Evolutionary conservation across 1,140 invertebrate species (phyloP).

Genomic region (Phocides pigmalion): DNA sequence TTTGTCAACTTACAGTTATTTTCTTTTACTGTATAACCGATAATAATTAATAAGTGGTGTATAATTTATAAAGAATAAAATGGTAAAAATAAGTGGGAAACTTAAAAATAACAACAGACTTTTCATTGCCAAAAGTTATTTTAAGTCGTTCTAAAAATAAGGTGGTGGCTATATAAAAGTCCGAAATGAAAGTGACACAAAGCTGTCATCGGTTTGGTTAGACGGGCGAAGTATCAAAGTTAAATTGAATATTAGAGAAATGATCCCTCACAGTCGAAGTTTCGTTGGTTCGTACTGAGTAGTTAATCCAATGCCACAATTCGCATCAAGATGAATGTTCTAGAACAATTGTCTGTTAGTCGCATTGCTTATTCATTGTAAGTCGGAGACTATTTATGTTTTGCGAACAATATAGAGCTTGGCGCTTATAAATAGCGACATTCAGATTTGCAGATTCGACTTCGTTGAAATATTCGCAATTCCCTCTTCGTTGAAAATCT

Average conservation of each 20-base stretch:
- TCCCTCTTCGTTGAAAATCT: background rate
- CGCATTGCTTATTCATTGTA: slow-evolving; percentile 68
- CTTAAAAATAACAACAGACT: no score
- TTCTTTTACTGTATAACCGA: no score
- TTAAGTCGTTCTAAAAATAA: slow-evolving; percentile 17
- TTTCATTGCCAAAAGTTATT: slow-evolving; percentile 8
- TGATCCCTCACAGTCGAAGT: slow-evolving; percentile 71
- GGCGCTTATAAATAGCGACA: slow-evolving; percentile 25
- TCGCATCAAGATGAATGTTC: slow-evolving; percentile 71
- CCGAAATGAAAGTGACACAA: slow-evolving; percentile 39
- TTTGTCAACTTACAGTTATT: no score
- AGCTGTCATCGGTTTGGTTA: slow-evolving; percentile 70
- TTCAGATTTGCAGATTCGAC: slow-evolving; percentile 24
- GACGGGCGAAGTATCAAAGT: slow-evolving; percentile 80
- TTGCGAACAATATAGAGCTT: slow-evolving; percentile 28
- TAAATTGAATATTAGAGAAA: slow-evolving; percentile 83
- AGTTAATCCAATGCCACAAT: slow-evolving; percentile 81
- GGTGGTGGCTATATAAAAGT: slow-evolving; percentile 5
- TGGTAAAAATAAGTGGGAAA: no score
- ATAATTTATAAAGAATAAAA: no score
- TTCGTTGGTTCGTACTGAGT: slow-evolving; percentile 64
- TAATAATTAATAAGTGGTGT: no score
- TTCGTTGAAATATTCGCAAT: slow-evolving; percentile 11
- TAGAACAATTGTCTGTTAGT: slow-evolving; percentile 69
- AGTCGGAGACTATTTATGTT: slow-evolving; percentile 38